Evolutionary conservation across 2,113 vertebrate species (phyloP).

Genomic region (Cyanoliseus patagonus): DNA sequence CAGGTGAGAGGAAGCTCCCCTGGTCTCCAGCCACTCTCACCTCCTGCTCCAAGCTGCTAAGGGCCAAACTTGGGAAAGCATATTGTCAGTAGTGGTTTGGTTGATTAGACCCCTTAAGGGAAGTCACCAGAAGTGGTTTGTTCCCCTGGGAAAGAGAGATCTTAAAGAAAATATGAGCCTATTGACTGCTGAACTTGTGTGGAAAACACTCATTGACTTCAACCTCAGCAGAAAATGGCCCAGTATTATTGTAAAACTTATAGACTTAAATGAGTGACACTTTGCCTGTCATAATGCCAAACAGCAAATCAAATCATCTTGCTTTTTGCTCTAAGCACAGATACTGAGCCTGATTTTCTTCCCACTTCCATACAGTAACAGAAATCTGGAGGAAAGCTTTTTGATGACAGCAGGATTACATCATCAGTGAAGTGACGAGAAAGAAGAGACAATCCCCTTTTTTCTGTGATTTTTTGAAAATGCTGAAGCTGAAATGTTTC

Average conservation of each 20-base stretch:
- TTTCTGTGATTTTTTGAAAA: not conserved
- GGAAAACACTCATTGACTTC: constrained; percentile 29
- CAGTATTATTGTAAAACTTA: not conserved
- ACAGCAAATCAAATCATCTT: not conserved
- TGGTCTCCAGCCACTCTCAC: accelerated
- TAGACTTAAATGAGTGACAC: not conserved
- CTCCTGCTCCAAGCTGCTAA: not conserved
- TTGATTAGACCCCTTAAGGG: not conserved
- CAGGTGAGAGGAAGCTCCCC: accelerated
- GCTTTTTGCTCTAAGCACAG: not conserved
- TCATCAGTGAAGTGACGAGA: not conserved
- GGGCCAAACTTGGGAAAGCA: not conserved
- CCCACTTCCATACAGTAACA: not conserved
- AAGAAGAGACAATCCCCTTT: not conserved
- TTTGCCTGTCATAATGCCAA: not conserved
- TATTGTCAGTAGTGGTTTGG: not conserved
- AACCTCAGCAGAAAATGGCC: not conserved
- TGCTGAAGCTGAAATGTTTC: not conserved
- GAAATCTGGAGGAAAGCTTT: not conserved
- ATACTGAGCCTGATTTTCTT: not conserved
- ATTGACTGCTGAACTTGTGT: constrained; percentile 16
- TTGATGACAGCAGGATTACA: not conserved
- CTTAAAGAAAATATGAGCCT: not conserved
- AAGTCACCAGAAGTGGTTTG: not conserved
- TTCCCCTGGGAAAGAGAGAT: not conserved